Evolutionary conservation across 53 echinoderm and acorn worm genomes (phyloP), one percentile per base, ranked within the genome.

Genomic region (Hippasteria phrygiana): DNA sequence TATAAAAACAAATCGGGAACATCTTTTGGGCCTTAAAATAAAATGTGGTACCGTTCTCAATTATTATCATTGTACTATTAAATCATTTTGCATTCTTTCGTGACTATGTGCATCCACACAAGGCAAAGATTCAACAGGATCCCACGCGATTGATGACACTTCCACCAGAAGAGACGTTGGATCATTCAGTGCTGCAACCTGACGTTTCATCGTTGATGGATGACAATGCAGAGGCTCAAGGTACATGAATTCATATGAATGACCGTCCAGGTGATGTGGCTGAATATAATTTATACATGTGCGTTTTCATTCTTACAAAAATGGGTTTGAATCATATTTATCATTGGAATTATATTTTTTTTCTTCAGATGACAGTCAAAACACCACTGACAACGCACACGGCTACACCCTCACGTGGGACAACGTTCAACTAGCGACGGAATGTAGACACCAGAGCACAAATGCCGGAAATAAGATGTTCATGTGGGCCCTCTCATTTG

Each of bases 321-420:
- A 11, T 11, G 8, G 14, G 18, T 5, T 16, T 3, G 18, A 16
- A 3, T 16, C 51, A 2, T 11, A 11, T 16, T 51, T 3, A 16
- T 51, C 4, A 1, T 51, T 51, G 1, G 18, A 51, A 51, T 18
- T 1, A 11, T 11, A 16, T 1, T 51, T 51, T 18, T 51, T 13
- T 18, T 5, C 18, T 51, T 51, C 18, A 51, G 4, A 11, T 51
- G 18, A 13, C 51, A 18, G 51, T 51, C 13, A 8, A 8, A 46
- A 46, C 13, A 16, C 14, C 13, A 16, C 1, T 5, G 51, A 31
- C 38, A 29, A 31, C 38, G 20, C n/a, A n/a, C n/a, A n/a, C n/a
- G 69, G 69, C 10, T 69, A 32, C 13, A 34, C 75, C 1, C 24
- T 75, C 2, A 50, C 75, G 28, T 75, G 75, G 75, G 75, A 75